A percentile compares a stretch with the other conserved stretches of the same genome.
Evolutionary conservation across 2,888 invertebrate species (phyloP).

Genomic region (Chloromyia formosa): DNA sequence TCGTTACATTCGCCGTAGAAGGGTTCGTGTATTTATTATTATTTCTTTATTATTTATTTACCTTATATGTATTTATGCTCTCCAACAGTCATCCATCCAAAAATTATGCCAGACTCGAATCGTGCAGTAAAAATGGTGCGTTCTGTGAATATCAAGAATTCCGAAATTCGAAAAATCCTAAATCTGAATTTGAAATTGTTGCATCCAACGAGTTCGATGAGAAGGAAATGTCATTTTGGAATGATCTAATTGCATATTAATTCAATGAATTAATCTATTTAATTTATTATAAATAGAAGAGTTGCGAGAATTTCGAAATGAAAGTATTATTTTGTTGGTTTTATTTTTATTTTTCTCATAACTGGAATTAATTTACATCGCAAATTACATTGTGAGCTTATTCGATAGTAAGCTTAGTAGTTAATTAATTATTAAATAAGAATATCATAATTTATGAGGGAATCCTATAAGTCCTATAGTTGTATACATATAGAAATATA

Average conservation of each 20-base stretch:
- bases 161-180: conserved; percentile 50
- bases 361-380: no score
- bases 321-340: no score
- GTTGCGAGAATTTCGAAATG: no score
- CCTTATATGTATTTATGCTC: not conserved
- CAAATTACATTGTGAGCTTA: no score
- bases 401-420: no score
- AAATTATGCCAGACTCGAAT: not conserved
- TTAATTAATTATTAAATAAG: no score
- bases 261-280: not conserved
- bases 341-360: no score
- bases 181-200: conserved; percentile 50
- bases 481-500: no score
- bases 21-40: conserved; percentile 59
- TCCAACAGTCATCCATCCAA: conserved; percentile 34
- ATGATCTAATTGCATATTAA: conserved; percentile 42
- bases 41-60: conserved; percentile 4
- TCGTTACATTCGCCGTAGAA: conserved; percentile 65
- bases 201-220: conserved; percentile 54
- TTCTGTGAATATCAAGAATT: conserved; percentile 60
- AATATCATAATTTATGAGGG: no score
- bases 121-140: conserved; percentile 48
- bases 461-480: no score
- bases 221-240: conserved; percentile 56
- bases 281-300: no score